phyloP scores from a whole-genome alignment of 2,113 vertebrate species.

The Antennarius striatus region DNA sequence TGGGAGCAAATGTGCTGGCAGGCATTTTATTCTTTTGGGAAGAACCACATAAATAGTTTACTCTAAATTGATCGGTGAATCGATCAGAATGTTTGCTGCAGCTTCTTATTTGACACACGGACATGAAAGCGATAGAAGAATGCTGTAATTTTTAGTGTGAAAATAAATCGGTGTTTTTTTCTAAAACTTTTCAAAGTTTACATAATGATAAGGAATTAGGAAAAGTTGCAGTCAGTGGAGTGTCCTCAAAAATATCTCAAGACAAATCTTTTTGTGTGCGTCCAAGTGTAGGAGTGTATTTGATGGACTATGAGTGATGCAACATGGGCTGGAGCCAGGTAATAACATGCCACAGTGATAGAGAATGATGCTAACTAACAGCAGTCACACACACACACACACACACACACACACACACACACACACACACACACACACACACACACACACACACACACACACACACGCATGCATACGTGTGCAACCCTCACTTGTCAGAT shows the following conservation, averaged over 20 bases:
- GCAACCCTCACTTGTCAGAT: slow-evolving; percentile 63
- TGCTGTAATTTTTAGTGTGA: background rate
- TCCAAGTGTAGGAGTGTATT: background rate
- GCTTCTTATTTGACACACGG: background rate
- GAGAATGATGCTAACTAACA: slow-evolving; percentile 81
- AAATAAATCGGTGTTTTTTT: background rate
- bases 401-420: background rate
- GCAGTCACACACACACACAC: slow-evolving; percentile 41
- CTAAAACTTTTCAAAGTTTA: background rate
- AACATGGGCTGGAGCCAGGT: slow-evolving; percentile 56
- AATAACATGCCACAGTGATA: slow-evolving; percentile 84
- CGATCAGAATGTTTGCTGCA: too few relatives aligned
- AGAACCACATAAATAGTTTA: background rate
- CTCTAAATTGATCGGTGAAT: too few relatives aligned
- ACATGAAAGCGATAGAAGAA: background rate
- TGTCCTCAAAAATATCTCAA: slow-evolving; percentile 21
- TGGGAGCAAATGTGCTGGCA: background rate
- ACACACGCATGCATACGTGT: slow-evolving; percentile 40
- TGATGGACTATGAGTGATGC: slow-evolving; percentile 59
- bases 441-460: background rate
- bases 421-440: too few relatives aligned
- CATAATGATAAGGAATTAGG: background rate
- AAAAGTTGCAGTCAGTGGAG: background rate
- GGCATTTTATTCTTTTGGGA: background rate
- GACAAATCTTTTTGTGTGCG: slow-evolving; percentile 31